Evolutionary conservation across 2,113 vertebrate species (phyloP).

Genomic region (Nestor notabilis): DNA sequence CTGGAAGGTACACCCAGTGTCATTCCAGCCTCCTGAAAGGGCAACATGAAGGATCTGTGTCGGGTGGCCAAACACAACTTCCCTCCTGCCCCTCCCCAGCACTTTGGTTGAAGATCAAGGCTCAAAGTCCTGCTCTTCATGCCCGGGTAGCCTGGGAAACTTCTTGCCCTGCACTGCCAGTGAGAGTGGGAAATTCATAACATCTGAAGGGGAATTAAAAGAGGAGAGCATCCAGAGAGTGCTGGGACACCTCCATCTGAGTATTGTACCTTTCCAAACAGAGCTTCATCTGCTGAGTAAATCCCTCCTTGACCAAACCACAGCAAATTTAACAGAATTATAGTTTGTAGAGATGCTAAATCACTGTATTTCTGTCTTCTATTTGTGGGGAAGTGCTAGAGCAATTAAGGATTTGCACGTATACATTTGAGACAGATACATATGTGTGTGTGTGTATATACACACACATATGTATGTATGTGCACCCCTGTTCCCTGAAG

Average conservation of each 20-base stretch:
- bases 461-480: background rate
- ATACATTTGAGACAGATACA: no score
- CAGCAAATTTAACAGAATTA: background rate
- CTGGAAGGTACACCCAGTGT: background rate
- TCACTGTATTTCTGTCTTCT: background rate
- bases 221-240: background rate
- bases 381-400: background rate
- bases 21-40: background rate
- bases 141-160: background rate
- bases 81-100: background rate
- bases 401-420: background rate
- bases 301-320: background rate
- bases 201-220: background rate
- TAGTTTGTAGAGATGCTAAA: background rate
- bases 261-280: background rate
- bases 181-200: background rate
- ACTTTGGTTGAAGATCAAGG: rapidly evolving
- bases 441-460: no score
- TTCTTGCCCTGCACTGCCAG: background rate
- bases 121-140: background rate
- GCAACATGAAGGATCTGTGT: rapidly evolving
- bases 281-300: background rate
- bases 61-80: background rate
- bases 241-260: rapidly evolving
- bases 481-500: background rate